Conservation (phyloP, 2,113 vertebrate species). For the Heterocephalus glaber region DNA sequence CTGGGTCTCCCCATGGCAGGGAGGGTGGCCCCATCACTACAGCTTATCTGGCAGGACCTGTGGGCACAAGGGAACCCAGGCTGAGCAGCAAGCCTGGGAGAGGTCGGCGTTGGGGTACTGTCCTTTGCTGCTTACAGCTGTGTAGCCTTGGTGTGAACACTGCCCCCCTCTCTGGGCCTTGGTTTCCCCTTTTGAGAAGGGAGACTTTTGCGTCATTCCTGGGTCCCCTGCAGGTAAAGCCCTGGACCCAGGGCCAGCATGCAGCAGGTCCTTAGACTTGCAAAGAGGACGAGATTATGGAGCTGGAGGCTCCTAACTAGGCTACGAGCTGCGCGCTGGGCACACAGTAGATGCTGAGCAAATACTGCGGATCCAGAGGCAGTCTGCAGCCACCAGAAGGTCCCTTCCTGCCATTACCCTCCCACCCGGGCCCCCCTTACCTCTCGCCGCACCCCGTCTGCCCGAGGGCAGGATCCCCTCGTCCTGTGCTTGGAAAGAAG, state of each 20-base stretch:
- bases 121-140: not conserved
- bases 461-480: constrained; percentile 80
- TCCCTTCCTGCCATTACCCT: not conserved
- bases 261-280: not conserved
- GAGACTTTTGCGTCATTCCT: not conserved
- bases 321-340: not conserved
- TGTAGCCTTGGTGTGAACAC: not conserved
- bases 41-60: constrained; percentile 98
- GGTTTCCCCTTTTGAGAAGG: not conserved
- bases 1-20: constrained; percentile 27
- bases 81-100: not conserved
- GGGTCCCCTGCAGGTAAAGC: not conserved
- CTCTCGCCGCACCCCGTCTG: constrained; percentile 81
- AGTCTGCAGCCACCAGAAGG: not conserved
- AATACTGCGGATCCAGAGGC: not conserved
- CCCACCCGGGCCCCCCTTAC: constrained; percentile 54
- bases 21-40: constrained; percentile 82
- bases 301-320: not conserved
- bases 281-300: not conserved
- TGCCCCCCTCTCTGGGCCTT: not conserved
- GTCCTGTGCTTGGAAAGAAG: constrained; percentile 83
- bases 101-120: not conserved
- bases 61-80: constrained; percentile 72
- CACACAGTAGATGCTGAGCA: not conserved
- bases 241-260: not conserved